phyloP scores from a whole-genome alignment of 2,888 invertebrate species.

The Galerucella calmariensis region DNA sequence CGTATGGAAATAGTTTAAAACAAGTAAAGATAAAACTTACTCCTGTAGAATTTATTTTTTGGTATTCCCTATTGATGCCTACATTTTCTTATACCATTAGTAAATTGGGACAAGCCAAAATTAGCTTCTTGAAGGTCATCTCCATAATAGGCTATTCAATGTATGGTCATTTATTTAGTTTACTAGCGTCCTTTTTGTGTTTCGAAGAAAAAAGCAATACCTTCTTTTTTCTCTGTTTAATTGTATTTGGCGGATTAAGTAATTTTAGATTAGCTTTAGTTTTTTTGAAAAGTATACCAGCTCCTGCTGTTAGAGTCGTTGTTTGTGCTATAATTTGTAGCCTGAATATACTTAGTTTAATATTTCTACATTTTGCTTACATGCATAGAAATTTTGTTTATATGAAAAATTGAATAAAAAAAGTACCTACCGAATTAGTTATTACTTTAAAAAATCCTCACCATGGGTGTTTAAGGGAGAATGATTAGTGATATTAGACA shows the following conservation, averaged over 20 bases:
- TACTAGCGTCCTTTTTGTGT: conserved; percentile 62
- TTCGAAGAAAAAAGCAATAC: conserved; percentile 63
- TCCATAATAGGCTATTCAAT: conserved; percentile 65
- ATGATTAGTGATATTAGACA: no score
- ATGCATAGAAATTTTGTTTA: conserved; percentile 63
- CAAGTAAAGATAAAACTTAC: conserved; percentile 54
- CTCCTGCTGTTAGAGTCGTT: conserved; percentile 65
- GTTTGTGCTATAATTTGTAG: conserved; percentile 65
- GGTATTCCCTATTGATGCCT: conserved; percentile 61
- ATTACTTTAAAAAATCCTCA: no score
- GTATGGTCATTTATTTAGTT: conserved; percentile 66
- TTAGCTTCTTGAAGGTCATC: conserved; percentile 62
- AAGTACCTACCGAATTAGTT: background rate
- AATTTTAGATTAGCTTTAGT: conserved; percentile 65
- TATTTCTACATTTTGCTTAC: conserved; percentile 67
- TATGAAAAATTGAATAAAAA: conserved; percentile 2
- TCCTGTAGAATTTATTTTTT: conserved; percentile 58
- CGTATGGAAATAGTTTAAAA: conserved; percentile 62
- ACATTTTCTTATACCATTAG: conserved; percentile 58
- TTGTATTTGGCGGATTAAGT: conserved; percentile 65
- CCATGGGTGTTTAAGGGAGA: no score
- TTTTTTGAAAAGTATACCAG: conserved; percentile 64
- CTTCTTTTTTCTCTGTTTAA: conserved; percentile 65
- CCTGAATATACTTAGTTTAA: conserved; percentile 65
- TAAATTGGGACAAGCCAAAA: conserved; percentile 57